Conservation (phyloP, 2,113 vertebrate genomes). For the Anser cygnoides region DNA sequence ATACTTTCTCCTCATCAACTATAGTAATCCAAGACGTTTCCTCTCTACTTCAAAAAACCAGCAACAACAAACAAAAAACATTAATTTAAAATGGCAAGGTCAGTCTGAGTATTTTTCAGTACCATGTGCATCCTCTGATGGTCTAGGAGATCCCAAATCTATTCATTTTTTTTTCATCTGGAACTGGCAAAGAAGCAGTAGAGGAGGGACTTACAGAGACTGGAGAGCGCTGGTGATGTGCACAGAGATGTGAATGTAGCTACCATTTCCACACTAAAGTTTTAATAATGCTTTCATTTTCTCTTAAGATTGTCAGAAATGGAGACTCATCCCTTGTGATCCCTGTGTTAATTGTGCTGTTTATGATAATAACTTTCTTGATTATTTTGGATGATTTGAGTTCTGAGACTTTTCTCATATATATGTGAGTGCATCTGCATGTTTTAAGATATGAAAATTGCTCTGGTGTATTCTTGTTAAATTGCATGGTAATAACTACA, state of each 20-base stretch:
- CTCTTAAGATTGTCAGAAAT: conserved; percentile 36
- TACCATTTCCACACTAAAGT: not conserved
- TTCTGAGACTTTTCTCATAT: conserved; percentile 42
- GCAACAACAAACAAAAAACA: too few species aligned
- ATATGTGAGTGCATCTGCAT: conserved; percentile 39
- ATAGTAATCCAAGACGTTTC: not conserved
- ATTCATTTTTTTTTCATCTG: not conserved
- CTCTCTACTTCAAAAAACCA: not conserved
- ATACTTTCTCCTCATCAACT: not conserved
- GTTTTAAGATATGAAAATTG: conserved; percentile 54
- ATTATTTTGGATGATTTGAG: conserved; percentile 61
- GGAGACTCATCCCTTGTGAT: conserved; percentile 9
- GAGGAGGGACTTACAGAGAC: not conserved
- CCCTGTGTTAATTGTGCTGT: conserved; percentile 33
- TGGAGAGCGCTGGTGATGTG: not conserved
- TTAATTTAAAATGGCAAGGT: not conserved
- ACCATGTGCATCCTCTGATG: fast-evolving
- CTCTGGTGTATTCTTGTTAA: conserved; percentile 72
- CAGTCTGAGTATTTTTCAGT: not conserved
- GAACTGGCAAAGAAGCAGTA: not conserved
- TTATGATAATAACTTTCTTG: conserved; percentile 51
- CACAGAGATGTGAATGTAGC: not conserved
- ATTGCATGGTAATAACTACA: conserved; percentile 73
- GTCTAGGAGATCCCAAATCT: not conserved
- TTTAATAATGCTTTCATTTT: conserved; percentile 52